phyloP scores from a whole-genome alignment of 2,797 vertebrate species.

The Urosaurus nigricauda region DNA sequence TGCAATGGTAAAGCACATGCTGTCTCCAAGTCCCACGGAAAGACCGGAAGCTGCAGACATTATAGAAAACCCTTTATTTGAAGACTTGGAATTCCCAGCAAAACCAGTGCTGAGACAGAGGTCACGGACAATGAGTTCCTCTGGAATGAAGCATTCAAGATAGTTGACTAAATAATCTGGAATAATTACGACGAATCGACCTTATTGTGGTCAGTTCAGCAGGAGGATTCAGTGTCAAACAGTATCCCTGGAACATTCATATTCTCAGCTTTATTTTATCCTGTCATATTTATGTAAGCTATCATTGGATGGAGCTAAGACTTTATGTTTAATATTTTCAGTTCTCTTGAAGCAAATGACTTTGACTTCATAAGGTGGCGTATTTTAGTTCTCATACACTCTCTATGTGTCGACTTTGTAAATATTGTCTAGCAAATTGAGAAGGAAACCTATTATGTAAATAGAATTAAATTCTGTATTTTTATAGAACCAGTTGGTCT shows the following conservation, averaged over 20 bases:
- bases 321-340: conserved; percentile 29
- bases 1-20: conserved; percentile 93
- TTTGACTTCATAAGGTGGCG: conserved; percentile 48
- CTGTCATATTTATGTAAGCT: background rate
- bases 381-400: conserved; percentile 7
- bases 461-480: conserved; percentile 80
- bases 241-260: conserved; percentile 61
- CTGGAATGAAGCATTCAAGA: conserved; percentile 85
- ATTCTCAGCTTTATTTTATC: conserved; percentile 55
- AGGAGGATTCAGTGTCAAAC: conserved; percentile 63
- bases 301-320: conserved; percentile 20
- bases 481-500: conserved; percentile 78
- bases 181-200: conserved; percentile 66
- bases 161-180: conserved; percentile 77
- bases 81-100: conserved; percentile 90
- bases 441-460: conserved; percentile 67
- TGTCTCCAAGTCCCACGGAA: conserved; percentile 89
- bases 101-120: conserved; percentile 89
- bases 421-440: conserved; percentile 67
- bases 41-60: conserved; percentile 92
- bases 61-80: conserved; percentile 91
- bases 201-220: conserved; percentile 23
- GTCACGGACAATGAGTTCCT: conserved; percentile 93
- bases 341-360: conserved; percentile 37
- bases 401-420: conserved; percentile 62